Percentiles rank a stretch among this genome's conserved stretches.
Evolutionary conservation across 2,888 invertebrate genomes (phyloP).

Genomic region (Margaritifera margaritifera): DNA sequence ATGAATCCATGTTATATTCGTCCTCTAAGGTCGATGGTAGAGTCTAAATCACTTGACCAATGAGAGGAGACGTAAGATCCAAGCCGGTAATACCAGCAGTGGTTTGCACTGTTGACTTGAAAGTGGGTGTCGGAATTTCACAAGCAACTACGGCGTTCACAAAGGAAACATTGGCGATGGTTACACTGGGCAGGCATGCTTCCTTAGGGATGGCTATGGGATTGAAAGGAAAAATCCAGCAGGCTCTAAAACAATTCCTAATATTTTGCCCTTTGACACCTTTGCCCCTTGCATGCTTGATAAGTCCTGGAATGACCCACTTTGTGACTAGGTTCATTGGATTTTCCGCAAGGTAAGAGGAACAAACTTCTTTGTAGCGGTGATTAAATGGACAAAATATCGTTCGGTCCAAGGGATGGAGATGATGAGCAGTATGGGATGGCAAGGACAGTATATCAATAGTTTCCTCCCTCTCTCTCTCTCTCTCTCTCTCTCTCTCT

Average conservation of each 20-base stretch:
- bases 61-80: too few species aligned
- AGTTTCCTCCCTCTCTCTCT: not conserved
- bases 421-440: not conserved
- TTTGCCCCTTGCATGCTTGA: not conserved
- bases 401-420: not conserved
- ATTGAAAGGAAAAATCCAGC: too few species aligned
- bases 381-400: not conserved
- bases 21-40: too few species aligned
- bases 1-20: too few species aligned
- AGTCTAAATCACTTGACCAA: too few species aligned
- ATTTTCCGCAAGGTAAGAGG: not conserved
- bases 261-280: not conserved
- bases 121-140: too few species aligned
- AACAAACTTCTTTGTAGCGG: not conserved
- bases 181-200: too few species aligned
- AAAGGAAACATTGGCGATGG: too few species aligned
- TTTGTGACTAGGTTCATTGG: not conserved
- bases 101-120: too few species aligned
- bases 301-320: not conserved
- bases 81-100: too few species aligned
- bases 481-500: not conserved
- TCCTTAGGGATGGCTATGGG: too few species aligned
- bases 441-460: constrained; percentile 3
- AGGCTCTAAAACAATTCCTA: not conserved
- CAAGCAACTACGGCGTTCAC: too few species aligned